Evolutionary conservation across 2,113 vertebrate genomes (phyloP).

Genomic region (Hydropotes inermis): DNA sequence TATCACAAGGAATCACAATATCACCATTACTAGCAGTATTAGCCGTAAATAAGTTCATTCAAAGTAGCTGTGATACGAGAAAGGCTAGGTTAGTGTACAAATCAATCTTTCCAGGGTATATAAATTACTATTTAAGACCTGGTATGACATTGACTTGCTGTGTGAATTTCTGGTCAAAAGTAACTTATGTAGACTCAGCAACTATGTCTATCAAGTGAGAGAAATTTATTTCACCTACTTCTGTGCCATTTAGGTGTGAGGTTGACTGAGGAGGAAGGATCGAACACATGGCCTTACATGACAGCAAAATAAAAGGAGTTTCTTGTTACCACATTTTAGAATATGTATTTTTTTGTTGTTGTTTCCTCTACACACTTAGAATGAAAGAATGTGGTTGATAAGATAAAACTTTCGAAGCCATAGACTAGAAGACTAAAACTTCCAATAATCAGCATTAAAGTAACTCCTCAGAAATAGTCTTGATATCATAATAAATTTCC

Average conservation of each 20-base stretch:
- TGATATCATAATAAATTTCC: neutral
- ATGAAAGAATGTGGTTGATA: neutral
- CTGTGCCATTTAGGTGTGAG: neutral
- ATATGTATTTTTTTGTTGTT: neutral
- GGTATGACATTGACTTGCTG: neutral
- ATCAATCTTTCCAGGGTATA: neutral
- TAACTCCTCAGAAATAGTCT: neutral
- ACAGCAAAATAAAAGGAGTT: neutral
- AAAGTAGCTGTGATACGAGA: neutral
- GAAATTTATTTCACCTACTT: neutral
- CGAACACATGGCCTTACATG: too few species aligned
- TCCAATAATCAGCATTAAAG: neutral
- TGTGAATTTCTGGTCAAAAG: neutral
- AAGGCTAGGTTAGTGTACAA: neutral
- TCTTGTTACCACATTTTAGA: neutral
- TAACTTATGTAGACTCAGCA: neutral
- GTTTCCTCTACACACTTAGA: neutral
- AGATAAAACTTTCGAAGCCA: neutral
- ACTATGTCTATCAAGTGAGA: neutral
- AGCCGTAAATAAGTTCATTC: neutral
- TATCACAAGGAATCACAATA: too few species aligned
- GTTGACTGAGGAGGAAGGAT: fast-evolving
- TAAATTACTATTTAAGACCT: neutral
- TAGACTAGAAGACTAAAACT: neutral
- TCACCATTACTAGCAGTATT: fast-evolving